Base-by-base conservation (phyloP, 2,888 invertebrate genomes). In the Andrena chrysosceles region DNA sequence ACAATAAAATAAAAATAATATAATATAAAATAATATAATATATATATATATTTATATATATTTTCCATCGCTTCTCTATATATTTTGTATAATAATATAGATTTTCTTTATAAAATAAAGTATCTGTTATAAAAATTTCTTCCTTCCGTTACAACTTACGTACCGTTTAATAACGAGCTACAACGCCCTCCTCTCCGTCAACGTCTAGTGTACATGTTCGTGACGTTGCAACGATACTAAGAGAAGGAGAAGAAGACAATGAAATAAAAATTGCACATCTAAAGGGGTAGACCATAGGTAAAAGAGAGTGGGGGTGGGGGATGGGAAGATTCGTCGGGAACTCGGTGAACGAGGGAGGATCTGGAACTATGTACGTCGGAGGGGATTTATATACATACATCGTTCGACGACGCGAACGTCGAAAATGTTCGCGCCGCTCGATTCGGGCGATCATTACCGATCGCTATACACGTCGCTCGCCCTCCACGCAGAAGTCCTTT, bases 81-180 rank as follows among this genome's bases (percentile, higher is more conserved):
- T 85, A 56, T 56, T 85, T 86, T 83, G 78, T 90, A 86, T 85
- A 89, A 91, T 90, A 91, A 90, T 92, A 91, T 93, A 92, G 88
- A 90, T 91, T 89, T 89, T 54, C 87, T 92, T 89, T 91, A 92
- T 92, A 93, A 93, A 93, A 93, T 92, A 92, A 91, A 92, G 90
- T 85, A 90, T 93, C 90, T 93, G 91, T 92, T 88, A 92, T 92
- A 91, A 91, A 90, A 91, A 87, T 90, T 86, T 90, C 79, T 88
- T 87, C 84, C 87, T 83, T 84, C 83, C 73, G 71, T 67, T 81
- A 67, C 85, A 88, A 77, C 81, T 81, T 88, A 84, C 64, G 54
- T 83, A 83, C 64, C 66, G 81, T 42, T 67, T 83, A 89, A 75
- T 72, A 83, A 26, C 81, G 77, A 82, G 67, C 60, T 87, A 88